Conservation (phyloP, 2,797 vertebrate species). For the Loris lydekkerianus region DNA sequence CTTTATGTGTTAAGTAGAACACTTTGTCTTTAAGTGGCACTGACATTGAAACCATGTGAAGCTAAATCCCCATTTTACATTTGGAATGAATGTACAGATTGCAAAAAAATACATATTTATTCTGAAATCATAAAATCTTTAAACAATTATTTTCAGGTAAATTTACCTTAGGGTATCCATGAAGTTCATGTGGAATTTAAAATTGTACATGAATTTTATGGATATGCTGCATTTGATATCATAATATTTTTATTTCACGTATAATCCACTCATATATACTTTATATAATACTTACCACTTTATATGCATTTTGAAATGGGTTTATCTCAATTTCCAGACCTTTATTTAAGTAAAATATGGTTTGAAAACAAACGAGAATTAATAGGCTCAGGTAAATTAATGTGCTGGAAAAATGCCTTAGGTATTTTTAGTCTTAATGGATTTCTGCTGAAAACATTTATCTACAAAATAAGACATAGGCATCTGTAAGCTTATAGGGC, state of each 20-base stretch:
- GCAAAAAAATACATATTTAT: neutral
- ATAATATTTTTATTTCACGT: neutral
- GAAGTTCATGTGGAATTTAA: too few relatives aligned
- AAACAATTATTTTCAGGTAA: neutral
- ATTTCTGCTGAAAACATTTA: slow-evolving; percentile 78
- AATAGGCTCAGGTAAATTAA: slow-evolving; percentile 77
- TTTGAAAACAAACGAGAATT: slow-evolving; percentile 75
- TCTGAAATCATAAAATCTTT: neutral
- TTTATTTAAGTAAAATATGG: slow-evolving; percentile 58
- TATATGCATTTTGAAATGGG: slow-evolving; percentile 7
- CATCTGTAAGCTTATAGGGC: slow-evolving; percentile 53
- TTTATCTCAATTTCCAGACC: slow-evolving; percentile 73
- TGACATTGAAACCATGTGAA: slow-evolving; percentile 4
- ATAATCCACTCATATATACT: neutral
- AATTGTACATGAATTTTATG: too few relatives aligned
- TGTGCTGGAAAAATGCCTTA: slow-evolving; percentile 56
- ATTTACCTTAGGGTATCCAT: neutral
- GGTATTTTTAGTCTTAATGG: slow-evolving; percentile 79
- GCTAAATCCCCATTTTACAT: neutral
- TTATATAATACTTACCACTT: neutral
- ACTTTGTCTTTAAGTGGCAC: neutral
- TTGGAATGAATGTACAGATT: neutral
- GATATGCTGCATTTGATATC: neutral
- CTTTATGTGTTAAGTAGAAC: neutral
- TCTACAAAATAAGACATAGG: slow-evolving; percentile 77